A percentile compares a stretch with the other conserved stretches of the same genome.
Conservation (phyloP, 2,888 invertebrate genomes). For the Lucinisca nassula region DNA sequence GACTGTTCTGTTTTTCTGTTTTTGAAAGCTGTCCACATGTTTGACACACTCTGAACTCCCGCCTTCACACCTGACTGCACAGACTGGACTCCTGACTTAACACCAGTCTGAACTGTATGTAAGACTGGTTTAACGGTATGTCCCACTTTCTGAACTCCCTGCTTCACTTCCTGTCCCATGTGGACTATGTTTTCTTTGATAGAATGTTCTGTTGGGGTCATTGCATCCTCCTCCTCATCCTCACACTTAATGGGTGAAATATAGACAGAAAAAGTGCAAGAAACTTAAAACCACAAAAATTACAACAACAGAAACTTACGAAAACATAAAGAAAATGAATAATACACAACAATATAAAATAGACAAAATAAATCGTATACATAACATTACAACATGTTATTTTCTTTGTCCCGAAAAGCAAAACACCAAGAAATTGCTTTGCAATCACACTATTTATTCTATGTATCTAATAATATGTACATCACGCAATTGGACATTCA, state of each 20-base stretch:
- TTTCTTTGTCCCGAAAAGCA: no score
- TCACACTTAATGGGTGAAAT: background rate
- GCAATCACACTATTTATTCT: no score
- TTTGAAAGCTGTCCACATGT: conserved; percentile 75
- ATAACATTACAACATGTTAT: no score
- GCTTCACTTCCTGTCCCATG: conserved; percentile 58
- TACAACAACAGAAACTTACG: background rate
- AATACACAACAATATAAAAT: no score
- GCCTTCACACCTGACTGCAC: conserved; percentile 79
- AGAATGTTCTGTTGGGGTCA: conserved; percentile 42
- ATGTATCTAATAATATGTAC: no score
- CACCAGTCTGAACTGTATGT: conserved; percentile 71
- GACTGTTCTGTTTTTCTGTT: conserved; percentile 61
- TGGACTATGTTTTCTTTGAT: conserved; percentile 44
- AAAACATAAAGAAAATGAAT: no score
- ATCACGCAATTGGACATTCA: no score
- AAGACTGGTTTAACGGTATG: conserved; percentile 67
- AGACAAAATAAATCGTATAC: no score
- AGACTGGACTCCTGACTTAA: conserved; percentile 75
- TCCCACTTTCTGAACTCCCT: conserved; percentile 68
- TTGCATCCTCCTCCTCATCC: conserved; percentile 39
- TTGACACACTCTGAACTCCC: conserved; percentile 79
- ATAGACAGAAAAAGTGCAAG: background rate
- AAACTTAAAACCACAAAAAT: background rate
- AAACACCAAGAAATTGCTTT: no score